These are phyloP conservation scores for Pluvialis apricaria DNA, from an alignment of 2,113 vertebrate genomes.

Conservation along the genomic window DNA sequence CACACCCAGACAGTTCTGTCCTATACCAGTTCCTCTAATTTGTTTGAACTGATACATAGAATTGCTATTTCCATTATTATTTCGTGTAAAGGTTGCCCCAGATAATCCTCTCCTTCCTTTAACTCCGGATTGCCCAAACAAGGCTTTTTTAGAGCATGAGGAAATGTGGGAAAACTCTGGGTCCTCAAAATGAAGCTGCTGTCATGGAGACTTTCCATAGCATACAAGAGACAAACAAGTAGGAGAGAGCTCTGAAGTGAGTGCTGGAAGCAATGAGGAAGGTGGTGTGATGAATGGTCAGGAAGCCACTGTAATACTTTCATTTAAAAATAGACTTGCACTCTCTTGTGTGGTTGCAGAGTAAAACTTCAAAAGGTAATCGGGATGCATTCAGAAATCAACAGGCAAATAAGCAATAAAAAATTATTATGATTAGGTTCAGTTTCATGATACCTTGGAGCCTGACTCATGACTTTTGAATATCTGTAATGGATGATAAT, in stretches of 20 bases:
- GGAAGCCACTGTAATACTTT: slow-evolving; percentile 9
- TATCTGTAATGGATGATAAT: neutral
- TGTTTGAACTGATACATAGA: neutral
- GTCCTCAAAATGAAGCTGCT: neutral
- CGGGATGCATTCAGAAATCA: neutral
- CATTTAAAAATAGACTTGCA: slow-evolving; percentile 17
- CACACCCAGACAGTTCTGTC: neutral
- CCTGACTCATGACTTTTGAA: neutral
- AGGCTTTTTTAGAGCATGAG: neutral
- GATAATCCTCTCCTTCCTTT: neutral
- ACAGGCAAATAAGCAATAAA: slow-evolving; percentile 12
- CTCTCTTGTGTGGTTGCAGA: neutral
- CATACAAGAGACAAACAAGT: neutral
- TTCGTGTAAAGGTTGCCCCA: neutral
- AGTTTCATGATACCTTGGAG: neutral
- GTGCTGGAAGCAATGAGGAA: neutral
- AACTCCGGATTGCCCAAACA: neutral
- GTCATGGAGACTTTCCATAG: neutral
- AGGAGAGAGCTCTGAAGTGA: neutral
- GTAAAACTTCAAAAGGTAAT: slow-evolving; percentile 6
- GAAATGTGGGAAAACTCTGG: neutral
- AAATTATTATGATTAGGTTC: neutral
- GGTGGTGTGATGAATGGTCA: slow-evolving; percentile 7
- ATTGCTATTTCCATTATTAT: neutral
- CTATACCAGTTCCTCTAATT: neutral